A percentile compares a stretch with the other conserved stretches of the same genome.
Evolutionary conservation across 2,797 vertebrate species (phyloP).

Genomic region (Diceros bicornis): DNA sequence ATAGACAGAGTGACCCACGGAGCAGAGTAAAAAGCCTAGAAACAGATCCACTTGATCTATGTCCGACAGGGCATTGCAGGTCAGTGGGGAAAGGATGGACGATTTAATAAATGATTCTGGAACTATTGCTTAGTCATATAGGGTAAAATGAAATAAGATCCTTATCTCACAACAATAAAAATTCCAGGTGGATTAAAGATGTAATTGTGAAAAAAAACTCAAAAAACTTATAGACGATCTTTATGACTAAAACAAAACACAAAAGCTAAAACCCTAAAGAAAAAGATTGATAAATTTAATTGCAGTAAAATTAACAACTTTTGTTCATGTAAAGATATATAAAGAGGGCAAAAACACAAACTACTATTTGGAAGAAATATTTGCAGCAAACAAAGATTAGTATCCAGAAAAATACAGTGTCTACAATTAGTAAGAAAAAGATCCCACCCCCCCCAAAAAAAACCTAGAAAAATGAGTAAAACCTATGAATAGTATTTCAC

Average conservation of each 20-base stretch:
- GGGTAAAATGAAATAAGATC: background rate
- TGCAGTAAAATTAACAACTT: background rate
- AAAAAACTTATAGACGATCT: background rate
- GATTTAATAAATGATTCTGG: background rate
- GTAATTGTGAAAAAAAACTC: background rate
- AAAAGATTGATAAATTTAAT: background rate
- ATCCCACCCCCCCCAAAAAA: background rate
- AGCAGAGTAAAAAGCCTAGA: background rate
- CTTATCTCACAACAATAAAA: background rate
- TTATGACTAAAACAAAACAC: background rate
- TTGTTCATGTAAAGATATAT: background rate
- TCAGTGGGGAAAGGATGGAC: background rate
- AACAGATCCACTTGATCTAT: rapidly evolving
- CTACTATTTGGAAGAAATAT: background rate
- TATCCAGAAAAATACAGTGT: background rate
- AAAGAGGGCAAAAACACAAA: background rate
- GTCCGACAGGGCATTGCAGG: rapidly evolving
- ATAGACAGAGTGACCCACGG: rapidly evolving
- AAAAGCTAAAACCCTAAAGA: background rate
- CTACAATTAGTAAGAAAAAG: background rate
- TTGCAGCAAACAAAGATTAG: background rate
- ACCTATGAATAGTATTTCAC: background rate
- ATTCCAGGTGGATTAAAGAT: background rate
- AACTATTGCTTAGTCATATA: background rate
- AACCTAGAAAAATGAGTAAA: background rate